Evolutionary conservation across 2,113 vertebrate genomes (phyloP), one percentile per base, ranked within the genome.

Genomic region (Aegotheles bennettii): DNA sequence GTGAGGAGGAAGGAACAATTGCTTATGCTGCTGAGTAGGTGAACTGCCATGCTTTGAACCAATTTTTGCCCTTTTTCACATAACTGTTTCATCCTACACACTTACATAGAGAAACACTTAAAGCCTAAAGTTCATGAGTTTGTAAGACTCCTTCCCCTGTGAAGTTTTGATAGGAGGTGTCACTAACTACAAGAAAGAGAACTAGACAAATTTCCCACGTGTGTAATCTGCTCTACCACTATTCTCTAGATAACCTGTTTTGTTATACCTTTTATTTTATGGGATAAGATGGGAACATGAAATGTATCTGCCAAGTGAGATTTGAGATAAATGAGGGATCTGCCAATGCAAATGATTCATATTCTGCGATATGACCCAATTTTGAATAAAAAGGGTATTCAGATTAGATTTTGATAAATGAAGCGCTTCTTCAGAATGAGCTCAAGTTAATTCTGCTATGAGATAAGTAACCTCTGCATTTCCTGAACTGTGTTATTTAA

Each of bases 401-500:
- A 87, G 75, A 86, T 86, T 67, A 86, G 76, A 36, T 75, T 84
- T 14, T 68, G 69, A 64, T 78, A 89, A 89, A 81, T 36, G 6
- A 94, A 78, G 47, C 7, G 89, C 45, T 74, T 88, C 38, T 91
- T 70, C 53, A 71, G 21, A 71, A n/a, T 40, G 7, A 89, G 65
- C 8, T 54, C 24, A 86, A 59, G 36, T 26, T 60, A 92, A 92
- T 69, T 89, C 20, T 68, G 18, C 45, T 56, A 7, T n/a, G 81
- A 91, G 81, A 87, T 92, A 90, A 94, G 29, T 57, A 90, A 90
- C 43, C 11, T 87, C 73, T 93, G 51, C 11, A 53, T 92, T 84
- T 96, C 83, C 69, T 77, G n/a, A 38, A 70, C 48, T 56, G 7
- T 5, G 6, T n/a, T 77, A 47, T 83, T 95, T 75, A 84, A 81